Percentiles rank a stretch among this genome's conserved stretches.
These are phyloP conservation scores for Pseudoatta argentina DNA, from an alignment of 1,140 invertebrate genomes.

Conservation along the genomic window DNA sequence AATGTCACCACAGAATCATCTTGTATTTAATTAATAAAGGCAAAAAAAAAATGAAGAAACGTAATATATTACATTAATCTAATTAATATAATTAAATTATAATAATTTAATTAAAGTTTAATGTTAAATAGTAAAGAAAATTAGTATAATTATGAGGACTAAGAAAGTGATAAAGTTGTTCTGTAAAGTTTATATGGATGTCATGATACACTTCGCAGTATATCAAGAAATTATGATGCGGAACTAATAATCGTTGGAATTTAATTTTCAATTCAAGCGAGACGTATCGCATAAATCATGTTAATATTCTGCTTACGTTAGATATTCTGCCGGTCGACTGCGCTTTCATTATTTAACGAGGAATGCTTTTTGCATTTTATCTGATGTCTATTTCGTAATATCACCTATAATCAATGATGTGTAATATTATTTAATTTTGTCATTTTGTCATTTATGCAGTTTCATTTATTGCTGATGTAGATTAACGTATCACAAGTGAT, in stretches of 20 bases:
- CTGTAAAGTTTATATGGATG: background rate
- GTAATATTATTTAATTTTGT: background rate
- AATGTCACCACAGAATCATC: background rate
- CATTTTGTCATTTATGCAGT: background rate
- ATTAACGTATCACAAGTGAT: background rate
- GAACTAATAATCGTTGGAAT: conserved; percentile 19
- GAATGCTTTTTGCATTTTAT: conserved; percentile 12
- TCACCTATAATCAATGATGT: background rate
- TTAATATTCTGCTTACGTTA: background rate
- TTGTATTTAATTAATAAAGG: too few species aligned
- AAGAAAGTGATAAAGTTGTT: background rate
- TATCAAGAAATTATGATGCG: background rate
- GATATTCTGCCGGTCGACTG: background rate
- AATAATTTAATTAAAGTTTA: too few species aligned
- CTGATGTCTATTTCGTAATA: background rate
- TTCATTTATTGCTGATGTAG: background rate
- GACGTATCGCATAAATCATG: background rate
- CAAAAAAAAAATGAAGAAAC: too few species aligned
- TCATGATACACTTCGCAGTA: background rate
- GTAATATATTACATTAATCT: too few species aligned
- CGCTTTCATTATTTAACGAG: conserved; percentile 17
- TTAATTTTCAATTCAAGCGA: conserved; percentile 10
- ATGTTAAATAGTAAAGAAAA: background rate
- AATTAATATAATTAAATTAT: too few species aligned
- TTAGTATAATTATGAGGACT: background rate